Evolutionary conservation across 1,140 invertebrate species (phyloP), one percentile per base, ranked within the genome.

Genomic region (Cataglyphis hispanica): DNA sequence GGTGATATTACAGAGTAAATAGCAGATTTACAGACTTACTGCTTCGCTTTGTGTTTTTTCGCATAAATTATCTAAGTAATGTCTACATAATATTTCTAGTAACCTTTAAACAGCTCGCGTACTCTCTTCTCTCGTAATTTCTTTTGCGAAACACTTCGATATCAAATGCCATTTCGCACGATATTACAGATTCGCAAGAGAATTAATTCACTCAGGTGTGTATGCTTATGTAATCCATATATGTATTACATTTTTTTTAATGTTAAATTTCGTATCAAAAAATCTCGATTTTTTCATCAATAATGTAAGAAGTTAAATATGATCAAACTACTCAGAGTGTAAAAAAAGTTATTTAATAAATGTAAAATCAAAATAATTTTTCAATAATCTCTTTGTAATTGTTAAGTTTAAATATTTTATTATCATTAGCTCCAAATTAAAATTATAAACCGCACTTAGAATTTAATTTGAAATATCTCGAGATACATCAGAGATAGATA

Each of bases 101-200:
- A 77, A 77, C 75, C 75, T 77, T 77, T 77, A 27, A 31, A 61
- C 37, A 31, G 19, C n/a, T 43, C 58, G 8, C 46, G 25, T 63
- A 77, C 16, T 34, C 34, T 74, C 50, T 58, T 56, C 31, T 46
- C 31, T 58, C 25, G 58, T 77, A 74, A 74, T 63, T 37, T 63
- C 37, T 63, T 37, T 77, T 64, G 25, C 58, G 43, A 64, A 43
- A 77, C 6, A n/a, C 25, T 77, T 53, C 40, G 19, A 77, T 76
- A 76, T 34, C 37, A 64, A 77, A 77, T 77, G 58, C 11, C 58
- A 64, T 22, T 77, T 77, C 25, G 6, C 58, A 43, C 19, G 19
- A 63, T 16, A 63, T 64, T 64, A 19, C 46, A 64, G 58, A 43
- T 46, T 43, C 19, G 25, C 10, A 19, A 64, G 75, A 46, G 60